Conservation (phyloP, 2,113 vertebrate genomes). For the Daubentonia madagascariensis region DNA sequence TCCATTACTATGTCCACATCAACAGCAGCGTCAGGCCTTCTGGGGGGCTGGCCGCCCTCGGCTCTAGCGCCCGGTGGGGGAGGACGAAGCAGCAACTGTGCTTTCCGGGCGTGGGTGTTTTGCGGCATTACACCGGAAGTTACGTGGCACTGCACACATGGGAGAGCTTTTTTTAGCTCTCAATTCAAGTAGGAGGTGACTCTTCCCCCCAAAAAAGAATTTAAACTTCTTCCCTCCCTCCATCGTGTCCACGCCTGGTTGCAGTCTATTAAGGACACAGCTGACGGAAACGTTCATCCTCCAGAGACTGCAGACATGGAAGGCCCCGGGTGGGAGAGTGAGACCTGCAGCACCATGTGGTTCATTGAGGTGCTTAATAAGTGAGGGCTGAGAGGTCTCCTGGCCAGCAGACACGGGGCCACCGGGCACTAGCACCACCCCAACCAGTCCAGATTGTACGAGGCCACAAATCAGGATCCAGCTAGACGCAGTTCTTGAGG, state of each 20-base stretch:
- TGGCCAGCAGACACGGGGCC: fast-evolving
- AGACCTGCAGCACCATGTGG: fast-evolving
- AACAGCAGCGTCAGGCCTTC: fast-evolving
- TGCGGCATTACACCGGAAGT: neutral
- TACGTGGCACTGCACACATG: neutral
- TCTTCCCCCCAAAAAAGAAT: neutral
- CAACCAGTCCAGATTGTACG: fast-evolving
- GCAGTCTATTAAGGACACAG: neutral
- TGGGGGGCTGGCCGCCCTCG: neutral
- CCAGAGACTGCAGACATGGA: neutral
- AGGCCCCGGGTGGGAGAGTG: too few relatives aligned
- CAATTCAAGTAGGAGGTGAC: slow-evolving; percentile 2
- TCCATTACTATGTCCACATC: fast-evolving
- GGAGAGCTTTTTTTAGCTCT: slow-evolving; percentile 8
- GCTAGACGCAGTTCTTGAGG: neutral
- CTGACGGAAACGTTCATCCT: fast-evolving
- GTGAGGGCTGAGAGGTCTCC: neutral
- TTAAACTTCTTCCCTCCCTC: neutral
- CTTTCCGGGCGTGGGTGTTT: neutral
- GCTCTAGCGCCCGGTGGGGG: fast-evolving
- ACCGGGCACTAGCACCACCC: fast-evolving
- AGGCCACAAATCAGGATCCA: neutral
- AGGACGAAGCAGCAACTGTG: neutral
- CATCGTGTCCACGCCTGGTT: neutral
- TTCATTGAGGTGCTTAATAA: fast-evolving